Evolutionary conservation across 2,888 invertebrate species (phyloP).

Genomic region (Tryphoninae sp.): DNA sequence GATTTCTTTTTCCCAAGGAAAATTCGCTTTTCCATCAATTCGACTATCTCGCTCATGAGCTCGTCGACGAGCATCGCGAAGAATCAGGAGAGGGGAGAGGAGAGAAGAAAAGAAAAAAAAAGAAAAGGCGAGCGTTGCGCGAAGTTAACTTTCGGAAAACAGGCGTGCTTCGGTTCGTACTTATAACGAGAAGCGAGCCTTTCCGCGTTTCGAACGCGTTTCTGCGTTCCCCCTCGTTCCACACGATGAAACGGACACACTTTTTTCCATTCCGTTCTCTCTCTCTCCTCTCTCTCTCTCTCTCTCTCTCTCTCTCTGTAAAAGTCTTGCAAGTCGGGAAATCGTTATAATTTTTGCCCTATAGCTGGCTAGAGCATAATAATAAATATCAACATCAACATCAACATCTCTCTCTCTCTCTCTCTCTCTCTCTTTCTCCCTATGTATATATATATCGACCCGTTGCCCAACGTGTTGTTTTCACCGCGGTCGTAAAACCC

Average conservation of each 20-base stretch:
- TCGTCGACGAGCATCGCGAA: not conserved
- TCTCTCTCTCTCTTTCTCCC: slow-evolving; percentile 27
- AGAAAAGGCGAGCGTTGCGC: not conserved
- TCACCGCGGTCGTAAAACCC: slow-evolving; percentile 15
- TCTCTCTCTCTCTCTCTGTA: slow-evolving; percentile 32
- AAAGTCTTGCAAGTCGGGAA: no score
- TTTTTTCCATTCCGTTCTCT: slow-evolving; percentile 21
- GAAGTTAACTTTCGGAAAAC: slow-evolving; percentile 47
- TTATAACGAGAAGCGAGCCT: slow-evolving; percentile 23
- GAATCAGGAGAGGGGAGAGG: not conserved
- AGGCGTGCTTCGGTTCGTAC: not conserved
- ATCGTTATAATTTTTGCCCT: no score
- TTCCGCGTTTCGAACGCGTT: slow-evolving; percentile 48
- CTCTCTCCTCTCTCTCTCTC: slow-evolving; percentile 29
- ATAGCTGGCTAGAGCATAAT: no score
- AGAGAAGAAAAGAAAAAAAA: not conserved
- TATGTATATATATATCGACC: slow-evolving; percentile 19
- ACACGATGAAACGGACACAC: slow-evolving; percentile 55
- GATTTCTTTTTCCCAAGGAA: not conserved
- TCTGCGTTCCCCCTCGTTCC: slow-evolving; percentile 62
- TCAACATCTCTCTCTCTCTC: slow-evolving; percentile 16
- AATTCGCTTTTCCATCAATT: not conserved
- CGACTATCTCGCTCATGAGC: not conserved
- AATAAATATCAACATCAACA: no score
- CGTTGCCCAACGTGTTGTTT: slow-evolving; percentile 29